Base-by-base conservation (phyloP, 1,140 invertebrate species). In the Heliconius himera region DNA sequence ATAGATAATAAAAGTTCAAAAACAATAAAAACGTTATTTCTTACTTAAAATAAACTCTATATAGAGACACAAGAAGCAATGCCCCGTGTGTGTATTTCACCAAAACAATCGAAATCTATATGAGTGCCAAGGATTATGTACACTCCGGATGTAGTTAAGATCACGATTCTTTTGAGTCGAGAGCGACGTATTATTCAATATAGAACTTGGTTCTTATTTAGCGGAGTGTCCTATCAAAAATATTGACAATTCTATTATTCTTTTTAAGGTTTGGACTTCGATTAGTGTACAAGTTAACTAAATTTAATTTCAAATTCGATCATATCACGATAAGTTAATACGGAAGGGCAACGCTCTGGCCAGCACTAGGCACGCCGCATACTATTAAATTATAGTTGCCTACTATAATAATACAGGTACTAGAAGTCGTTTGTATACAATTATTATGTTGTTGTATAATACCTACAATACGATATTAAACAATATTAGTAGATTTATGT, bases 271-370 rank as follows among this genome's bases (percentile, higher is more conserved):
- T 75, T 73, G 51, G 41, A 79, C 71, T 76, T 38, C 73, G 38
- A 74, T 78, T 78, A 74, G 18, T 66, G 22, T 74, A 73, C 11
- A 29, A 78, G 71, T 78, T 66, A 78, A 78, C 33, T 78, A 78
- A 46, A 60, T 71, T 73, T 74, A 49, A 16, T 46, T 46, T 46
- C 16, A 56, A 66, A 77, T 46, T 72, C 76, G 46, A 77, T 77
- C 66, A 77, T 56, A 72, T 29, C 72, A 78, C 77, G 77, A 74
- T 78, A 78, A 26, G 29, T 74, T 56, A 78, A 80, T 80, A 81
- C 75, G 79, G 83, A 84, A 83, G 83, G 83, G 83, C 83, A 84
- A 81, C 76, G 83, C 79, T 80, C 82, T 79, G 73, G 73, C 49
- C 3, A n/a, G 51, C 51, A 54, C 56, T 66, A 66, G 60, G 54